Conservation (phyloP, 2,113 vertebrate genomes). For the Cisticola juncidis region DNA sequence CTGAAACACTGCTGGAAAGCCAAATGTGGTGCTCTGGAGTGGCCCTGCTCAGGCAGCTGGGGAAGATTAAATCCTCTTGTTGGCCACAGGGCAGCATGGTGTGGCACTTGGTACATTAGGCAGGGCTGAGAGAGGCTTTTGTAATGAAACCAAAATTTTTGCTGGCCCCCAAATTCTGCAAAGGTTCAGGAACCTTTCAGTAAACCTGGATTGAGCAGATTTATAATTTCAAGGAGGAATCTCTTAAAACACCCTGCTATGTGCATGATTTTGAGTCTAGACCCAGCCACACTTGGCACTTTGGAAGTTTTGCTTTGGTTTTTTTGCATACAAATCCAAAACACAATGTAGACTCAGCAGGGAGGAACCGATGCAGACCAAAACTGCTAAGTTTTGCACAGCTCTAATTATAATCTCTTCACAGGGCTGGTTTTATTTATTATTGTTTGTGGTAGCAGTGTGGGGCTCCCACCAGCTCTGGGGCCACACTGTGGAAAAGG, state of each 20-base stretch:
- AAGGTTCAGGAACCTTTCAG: slow-evolving; percentile 11
- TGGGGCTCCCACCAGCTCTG: neutral
- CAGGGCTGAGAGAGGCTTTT: slow-evolving; percentile 22
- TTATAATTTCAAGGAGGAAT: slow-evolving; percentile 12
- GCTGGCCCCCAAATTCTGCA: neutral
- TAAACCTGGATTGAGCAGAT: slow-evolving; percentile 3
- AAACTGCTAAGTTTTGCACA: slow-evolving; percentile 66
- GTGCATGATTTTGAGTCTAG: neutral
- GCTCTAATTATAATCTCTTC: slow-evolving; percentile 61
- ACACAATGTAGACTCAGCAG: slow-evolving; percentile 55
- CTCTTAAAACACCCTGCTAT: neutral
- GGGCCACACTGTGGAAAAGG: neutral
- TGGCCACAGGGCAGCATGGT: neutral
- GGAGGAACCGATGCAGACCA: slow-evolving; percentile 52
- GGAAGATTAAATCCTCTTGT: neutral
- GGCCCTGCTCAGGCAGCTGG: neutral
- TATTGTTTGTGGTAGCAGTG: slow-evolving; percentile 45
- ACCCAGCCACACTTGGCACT: neutral
- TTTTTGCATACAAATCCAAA: slow-evolving; percentile 56
- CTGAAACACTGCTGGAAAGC: neutral
- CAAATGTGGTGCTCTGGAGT: neutral
- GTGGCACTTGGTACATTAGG: neutral
- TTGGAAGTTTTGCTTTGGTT: slow-evolving; percentile 23
- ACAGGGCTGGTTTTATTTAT: slow-evolving; percentile 58
- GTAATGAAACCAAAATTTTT: neutral